Conservation (phyloP, 2,113 vertebrate species). For the Microcebus jonahi region DNA sequence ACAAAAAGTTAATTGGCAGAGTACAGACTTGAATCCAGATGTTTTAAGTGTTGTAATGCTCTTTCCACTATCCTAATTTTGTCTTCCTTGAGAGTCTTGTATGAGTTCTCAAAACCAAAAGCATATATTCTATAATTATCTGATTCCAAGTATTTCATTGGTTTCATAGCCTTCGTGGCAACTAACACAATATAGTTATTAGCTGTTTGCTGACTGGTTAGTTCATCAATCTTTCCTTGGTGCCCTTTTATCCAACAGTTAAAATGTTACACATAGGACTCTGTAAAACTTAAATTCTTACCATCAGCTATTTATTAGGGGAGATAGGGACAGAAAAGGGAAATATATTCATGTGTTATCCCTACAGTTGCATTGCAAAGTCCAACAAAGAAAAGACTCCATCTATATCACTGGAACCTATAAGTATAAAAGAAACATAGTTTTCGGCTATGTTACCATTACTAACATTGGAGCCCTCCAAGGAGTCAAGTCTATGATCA, state of each 20-base stretch:
- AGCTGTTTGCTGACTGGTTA: not conserved
- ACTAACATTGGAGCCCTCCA: not conserved
- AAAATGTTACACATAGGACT: not conserved
- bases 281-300: slow-evolving; percentile 5
- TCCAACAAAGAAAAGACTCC: not conserved
- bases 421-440: not conserved
- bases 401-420: not conserved
- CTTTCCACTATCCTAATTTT: not conserved
- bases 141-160: slow-evolving; percentile 34
- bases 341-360: not conserved
- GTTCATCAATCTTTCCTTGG: not conserved
- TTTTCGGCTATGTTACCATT: not conserved
- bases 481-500: slow-evolving; percentile 2
- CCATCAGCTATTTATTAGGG: not conserved
- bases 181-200: not conserved
- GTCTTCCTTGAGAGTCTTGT: slow-evolving; percentile 1
- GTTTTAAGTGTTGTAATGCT: not conserved
- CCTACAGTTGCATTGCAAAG: not conserved
- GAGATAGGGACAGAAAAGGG: not conserved
- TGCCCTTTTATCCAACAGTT: not conserved
- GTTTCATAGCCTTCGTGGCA: not conserved
- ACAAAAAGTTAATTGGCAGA: not conserved
- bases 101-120: slow-evolving; percentile 27
- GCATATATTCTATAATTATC: not conserved
- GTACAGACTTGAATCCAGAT: not conserved